These are phyloP conservation scores for Syngnathoides biaculeatus DNA, from an alignment of 2,113 vertebrate genomes.

Conservation along the genomic window DNA sequence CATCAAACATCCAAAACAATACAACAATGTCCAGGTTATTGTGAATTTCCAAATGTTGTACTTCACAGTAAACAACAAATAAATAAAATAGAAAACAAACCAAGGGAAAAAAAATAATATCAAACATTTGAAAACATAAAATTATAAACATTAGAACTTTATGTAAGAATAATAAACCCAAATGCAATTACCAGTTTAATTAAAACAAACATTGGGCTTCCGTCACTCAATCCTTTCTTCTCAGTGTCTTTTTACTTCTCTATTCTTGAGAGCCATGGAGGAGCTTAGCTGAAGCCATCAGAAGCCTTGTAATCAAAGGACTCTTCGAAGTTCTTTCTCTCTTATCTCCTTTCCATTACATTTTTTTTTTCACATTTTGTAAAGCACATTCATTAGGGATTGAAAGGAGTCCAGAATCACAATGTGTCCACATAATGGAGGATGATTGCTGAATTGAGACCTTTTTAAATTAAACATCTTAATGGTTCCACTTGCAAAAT, in stretches of 20 bases:
- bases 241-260: constrained; percentile 19
- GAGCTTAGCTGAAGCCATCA: constrained; percentile 46
- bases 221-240: constrained; percentile 6
- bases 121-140: background rate
- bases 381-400: constrained; percentile 35
- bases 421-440: constrained; percentile 12
- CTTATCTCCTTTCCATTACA: constrained; percentile 35
- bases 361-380: too few relatives aligned
- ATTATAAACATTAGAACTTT: background rate
- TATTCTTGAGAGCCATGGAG: constrained; percentile 29
- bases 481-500: constrained; percentile 15
- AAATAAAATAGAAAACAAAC: background rate
- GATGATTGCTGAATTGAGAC: constrained; percentile 22
- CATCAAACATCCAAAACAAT: too few relatives aligned
- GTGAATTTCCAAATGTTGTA: too few relatives aligned
- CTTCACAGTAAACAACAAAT: background rate
- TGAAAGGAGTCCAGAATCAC: constrained; percentile 23
- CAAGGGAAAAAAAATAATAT: background rate
- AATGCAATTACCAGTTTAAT: background rate
- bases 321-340: constrained; percentile 45
- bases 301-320: constrained; percentile 49
- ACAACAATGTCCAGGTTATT: too few relatives aligned
- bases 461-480: constrained; percentile 24
- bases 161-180: background rate
- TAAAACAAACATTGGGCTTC: constrained; percentile 2